These are phyloP conservation scores for Eciton burchellii DNA, from an alignment of 1,140 invertebrate genomes.

Conservation along the genomic window DNA sequence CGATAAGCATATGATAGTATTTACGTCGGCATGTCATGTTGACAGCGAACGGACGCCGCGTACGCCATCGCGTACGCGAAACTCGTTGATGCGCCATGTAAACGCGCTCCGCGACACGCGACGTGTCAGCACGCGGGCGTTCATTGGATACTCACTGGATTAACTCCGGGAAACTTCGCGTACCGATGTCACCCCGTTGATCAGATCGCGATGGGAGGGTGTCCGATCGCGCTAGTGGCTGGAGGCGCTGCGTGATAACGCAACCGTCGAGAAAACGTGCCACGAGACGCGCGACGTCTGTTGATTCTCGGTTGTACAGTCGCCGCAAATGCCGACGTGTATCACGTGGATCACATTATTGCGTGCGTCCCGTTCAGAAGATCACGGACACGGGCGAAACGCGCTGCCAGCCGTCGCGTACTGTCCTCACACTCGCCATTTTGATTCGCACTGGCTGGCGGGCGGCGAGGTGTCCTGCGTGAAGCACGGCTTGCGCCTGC, in stretches of 20 bases:
- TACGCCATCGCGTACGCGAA: constrained; percentile 6
- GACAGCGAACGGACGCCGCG: constrained; percentile 9
- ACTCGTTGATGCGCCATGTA: background rate
- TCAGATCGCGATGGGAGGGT: constrained; percentile 52
- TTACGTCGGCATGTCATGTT: constrained; percentile 51
- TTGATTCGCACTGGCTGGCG: constrained; percentile 71
- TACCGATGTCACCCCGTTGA: constrained; percentile 65
- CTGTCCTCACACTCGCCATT: constrained; percentile 72
- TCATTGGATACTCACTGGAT: constrained; percentile 16
- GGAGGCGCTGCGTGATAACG: background rate
- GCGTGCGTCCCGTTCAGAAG: constrained; percentile 51
- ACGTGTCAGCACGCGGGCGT: too few species aligned
- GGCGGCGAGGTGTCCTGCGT: constrained; percentile 62
- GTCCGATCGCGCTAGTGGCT: constrained; percentile 13
- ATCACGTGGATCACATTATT: constrained; percentile 54
- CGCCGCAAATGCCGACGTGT: constrained; percentile 29
- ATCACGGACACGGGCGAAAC: constrained; percentile 44
- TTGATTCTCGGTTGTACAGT: constrained; percentile 40
- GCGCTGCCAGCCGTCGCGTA: constrained; percentile 56
- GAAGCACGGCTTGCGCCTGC: constrained; percentile 63
- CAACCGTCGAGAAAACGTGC: background rate
- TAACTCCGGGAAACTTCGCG: constrained; percentile 30
- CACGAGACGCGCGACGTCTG: background rate
- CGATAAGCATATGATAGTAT: constrained; percentile 28
- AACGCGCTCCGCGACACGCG: background rate